phyloP scores from a whole-genome alignment of 2,888 invertebrate genomes.

The Phengaris arion region DNA sequence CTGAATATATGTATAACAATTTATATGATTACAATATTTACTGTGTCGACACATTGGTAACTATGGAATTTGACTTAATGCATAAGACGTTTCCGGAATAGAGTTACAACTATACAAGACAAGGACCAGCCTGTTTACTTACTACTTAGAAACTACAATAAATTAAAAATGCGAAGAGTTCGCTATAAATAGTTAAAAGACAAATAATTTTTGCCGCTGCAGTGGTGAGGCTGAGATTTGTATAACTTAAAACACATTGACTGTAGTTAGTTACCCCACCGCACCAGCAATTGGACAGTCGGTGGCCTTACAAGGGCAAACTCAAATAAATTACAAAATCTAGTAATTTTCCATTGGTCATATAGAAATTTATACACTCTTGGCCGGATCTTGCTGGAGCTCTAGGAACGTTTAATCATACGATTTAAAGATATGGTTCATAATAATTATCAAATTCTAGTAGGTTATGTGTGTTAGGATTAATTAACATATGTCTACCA shows the following conservation, averaged over 20 bases:
- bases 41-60: constrained; percentile 45
- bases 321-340: neutral
- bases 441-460: too few relatives aligned
- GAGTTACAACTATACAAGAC: constrained; percentile 48
- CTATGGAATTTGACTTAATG: constrained; percentile 45
- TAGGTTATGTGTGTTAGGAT: too few relatives aligned
- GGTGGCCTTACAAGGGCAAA: neutral
- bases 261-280: neutral
- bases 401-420: too few relatives aligned
- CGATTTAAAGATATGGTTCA: too few relatives aligned
- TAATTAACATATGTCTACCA: too few relatives aligned
- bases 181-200: constrained; percentile 25
- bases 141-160: constrained; percentile 46
- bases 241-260: constrained; percentile 12
- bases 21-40: constrained; percentile 63
- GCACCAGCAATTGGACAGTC: neutral
- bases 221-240: neutral
- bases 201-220: neutral
- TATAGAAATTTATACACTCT: too few relatives aligned
- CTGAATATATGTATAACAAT: constrained; percentile 75
- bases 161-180: constrained; percentile 40
- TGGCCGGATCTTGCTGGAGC: too few relatives aligned
- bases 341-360: too few relatives aligned
- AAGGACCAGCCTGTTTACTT: constrained; percentile 71
- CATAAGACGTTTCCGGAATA: constrained; percentile 51